Evolutionary conservation across 2,888 invertebrate species (phyloP).

Genomic region (Seira musarum): DNA sequence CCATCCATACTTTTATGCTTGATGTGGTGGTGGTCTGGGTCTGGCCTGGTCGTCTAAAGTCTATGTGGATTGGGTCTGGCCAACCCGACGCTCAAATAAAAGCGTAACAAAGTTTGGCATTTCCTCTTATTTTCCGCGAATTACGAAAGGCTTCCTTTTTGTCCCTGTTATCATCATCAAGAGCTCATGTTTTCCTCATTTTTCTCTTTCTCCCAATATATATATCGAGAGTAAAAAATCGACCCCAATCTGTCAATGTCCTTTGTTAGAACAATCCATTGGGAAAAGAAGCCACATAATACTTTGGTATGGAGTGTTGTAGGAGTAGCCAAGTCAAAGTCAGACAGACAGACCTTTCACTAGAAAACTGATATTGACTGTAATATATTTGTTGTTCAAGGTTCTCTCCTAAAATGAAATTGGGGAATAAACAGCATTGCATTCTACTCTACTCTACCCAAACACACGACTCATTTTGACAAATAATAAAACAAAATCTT

Average conservation of each 20-base stretch:
- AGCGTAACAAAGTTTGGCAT: slow-evolving; percentile 13
- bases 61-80: no score
- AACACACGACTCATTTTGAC: no score
- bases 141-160: no score
- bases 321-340: not conserved
- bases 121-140: slow-evolving; percentile 18
- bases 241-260: slow-evolving; percentile 50
- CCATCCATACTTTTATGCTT: slow-evolving; percentile 8
- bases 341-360: not conserved
- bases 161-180: no score
- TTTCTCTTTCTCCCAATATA: slow-evolving; percentile 24
- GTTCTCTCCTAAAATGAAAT: not conserved
- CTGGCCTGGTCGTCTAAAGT: no score
- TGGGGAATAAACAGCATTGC: not conserved
- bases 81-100: no score
- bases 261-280: not conserved
- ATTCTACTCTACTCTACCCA: not conserved
- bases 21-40: no score
- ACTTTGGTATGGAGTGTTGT: not conserved
- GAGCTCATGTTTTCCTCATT: slow-evolving; percentile 31
- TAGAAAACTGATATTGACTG: not conserved
- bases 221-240: slow-evolving; percentile 38
- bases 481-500: no score
- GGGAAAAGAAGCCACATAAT: no score
- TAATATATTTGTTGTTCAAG: not conserved